A percentile compares a stretch with the other conserved stretches of the same genome.
Evolutionary conservation across 2,113 vertebrate species (phyloP).

Genomic region (Vireo altiloquus): DNA sequence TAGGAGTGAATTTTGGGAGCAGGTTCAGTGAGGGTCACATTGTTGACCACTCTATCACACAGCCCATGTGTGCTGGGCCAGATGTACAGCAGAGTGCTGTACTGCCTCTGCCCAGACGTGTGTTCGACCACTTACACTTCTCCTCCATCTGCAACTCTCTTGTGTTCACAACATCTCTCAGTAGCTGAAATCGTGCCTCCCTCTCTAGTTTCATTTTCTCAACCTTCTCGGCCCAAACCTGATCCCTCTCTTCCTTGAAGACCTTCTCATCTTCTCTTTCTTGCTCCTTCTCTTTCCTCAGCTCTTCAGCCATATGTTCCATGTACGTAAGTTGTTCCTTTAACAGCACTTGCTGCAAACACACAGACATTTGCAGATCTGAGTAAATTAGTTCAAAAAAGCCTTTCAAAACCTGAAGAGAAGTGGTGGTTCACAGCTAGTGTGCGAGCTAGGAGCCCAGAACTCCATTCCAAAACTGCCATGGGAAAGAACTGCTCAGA

Average conservation of each 20-base stretch:
- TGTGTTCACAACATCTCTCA: constrained; percentile 78
- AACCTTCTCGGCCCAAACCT: constrained; percentile 64
- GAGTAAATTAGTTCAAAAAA: background rate
- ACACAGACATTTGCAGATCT: background rate
- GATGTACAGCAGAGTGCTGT: background rate
- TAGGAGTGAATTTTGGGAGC: background rate
- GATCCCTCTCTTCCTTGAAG: constrained; percentile 71
- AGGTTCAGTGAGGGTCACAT: background rate
- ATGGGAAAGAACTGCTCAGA: background rate
- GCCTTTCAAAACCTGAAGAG: background rate
- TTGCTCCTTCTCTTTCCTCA: constrained; percentile 69
- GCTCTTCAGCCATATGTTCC: constrained; percentile 74
- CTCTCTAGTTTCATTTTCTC: constrained; percentile 63
- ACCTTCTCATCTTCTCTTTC: constrained; percentile 76
- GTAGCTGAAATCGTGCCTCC: constrained; percentile 75
- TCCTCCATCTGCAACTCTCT: constrained; percentile 80
- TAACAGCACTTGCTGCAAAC: constrained; percentile 70
- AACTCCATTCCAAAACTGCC: background rate
- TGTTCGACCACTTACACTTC: constrained; percentile 73
- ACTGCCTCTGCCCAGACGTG: background rate
- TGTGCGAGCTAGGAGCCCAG: background rate
- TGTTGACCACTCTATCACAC: background rate
- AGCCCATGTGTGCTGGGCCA: background rate
- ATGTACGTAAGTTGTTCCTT: constrained; percentile 79
- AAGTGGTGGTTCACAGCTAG: background rate